phyloP scores from a whole-genome alignment of 1,140 invertebrate genomes.

The Apocrypta bakeri region DNA sequence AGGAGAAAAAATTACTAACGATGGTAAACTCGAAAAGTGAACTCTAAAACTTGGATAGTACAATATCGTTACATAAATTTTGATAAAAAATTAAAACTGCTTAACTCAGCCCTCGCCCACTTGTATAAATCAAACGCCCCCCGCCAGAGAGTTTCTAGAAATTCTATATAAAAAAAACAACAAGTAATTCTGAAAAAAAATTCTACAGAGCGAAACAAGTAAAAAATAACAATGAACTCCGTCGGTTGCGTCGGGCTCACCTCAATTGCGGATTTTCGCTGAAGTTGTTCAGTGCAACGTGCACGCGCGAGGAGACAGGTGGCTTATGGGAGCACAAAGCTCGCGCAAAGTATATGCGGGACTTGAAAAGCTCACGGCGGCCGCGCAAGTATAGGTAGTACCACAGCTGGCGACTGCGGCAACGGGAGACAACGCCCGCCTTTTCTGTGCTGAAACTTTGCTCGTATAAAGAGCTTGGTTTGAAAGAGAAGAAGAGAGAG shows the following conservation, averaged over 20 bases:
- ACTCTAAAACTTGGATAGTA: too few relatives aligned
- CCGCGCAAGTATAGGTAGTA: neutral
- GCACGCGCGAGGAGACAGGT: slow-evolving; percentile 9
- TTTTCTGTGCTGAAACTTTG: slow-evolving; percentile 36
- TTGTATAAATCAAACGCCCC: neutral
- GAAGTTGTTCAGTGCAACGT: neutral
- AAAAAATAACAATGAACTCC: neutral
- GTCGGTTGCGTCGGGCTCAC: neutral
- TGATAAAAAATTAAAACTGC: too few relatives aligned
- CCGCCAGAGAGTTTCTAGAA: neutral
- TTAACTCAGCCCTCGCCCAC: too few relatives aligned
- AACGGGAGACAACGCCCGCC: slow-evolving; percentile 7
- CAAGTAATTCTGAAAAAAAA: neutral
- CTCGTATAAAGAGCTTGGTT: slow-evolving; percentile 18
- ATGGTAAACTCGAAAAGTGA: too few relatives aligned
- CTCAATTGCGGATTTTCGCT: neutral
- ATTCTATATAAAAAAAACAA: neutral
- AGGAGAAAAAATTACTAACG: too few relatives aligned
- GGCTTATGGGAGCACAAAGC: slow-evolving; percentile 3
- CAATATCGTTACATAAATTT: too few relatives aligned
- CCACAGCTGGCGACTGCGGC: neutral
- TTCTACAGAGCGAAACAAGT: neutral
- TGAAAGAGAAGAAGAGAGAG: neutral
- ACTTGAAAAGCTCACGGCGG: neutral
- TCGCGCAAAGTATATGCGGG: slow-evolving; percentile 1